Conservation (phyloP, 2,797 vertebrate species). For the Lutjanus campechanus region DNA sequence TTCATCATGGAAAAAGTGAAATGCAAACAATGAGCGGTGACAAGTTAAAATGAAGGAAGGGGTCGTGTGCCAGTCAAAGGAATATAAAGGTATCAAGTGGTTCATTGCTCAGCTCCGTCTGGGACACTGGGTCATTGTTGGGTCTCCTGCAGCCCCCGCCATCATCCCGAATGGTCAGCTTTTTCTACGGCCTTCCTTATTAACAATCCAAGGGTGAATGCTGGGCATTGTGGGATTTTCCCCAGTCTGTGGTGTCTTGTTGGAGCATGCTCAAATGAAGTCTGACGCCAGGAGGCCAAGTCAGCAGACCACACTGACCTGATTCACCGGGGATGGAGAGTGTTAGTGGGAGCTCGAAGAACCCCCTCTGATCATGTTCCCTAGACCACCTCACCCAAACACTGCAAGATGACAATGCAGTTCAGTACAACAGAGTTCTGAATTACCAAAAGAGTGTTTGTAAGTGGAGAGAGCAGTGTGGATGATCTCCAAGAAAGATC, state of each 20-base stretch:
- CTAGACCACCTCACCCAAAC: slow-evolving; percentile 53
- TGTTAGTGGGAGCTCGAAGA: slow-evolving; percentile 53
- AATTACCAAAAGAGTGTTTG: slow-evolving; percentile 7
- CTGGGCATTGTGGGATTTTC: slow-evolving; percentile 81
- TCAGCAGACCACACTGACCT: slow-evolving; percentile 81
- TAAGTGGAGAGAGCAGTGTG: slow-evolving; percentile 26
- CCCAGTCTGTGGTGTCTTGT: slow-evolving; percentile 75
- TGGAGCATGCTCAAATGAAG: slow-evolving; percentile 74
- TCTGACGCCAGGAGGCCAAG: slow-evolving; percentile 77
- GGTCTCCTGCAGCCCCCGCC: slow-evolving; percentile 48
- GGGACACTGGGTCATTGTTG: slow-evolving; percentile 75
- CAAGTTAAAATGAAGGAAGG: slow-evolving; percentile 10
- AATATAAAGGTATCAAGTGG: slow-evolving; percentile 50
- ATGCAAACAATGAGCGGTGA: slow-evolving; percentile 31
- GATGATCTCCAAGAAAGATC: slow-evolving; percentile 39
- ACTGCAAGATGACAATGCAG: slow-evolving; percentile 42
- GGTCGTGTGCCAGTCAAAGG: slow-evolving; percentile 32
- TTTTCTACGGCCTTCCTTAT: slow-evolving; percentile 65
- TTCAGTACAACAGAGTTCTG: slow-evolving; percentile 31
- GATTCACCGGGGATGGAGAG: slow-evolving; percentile 70
- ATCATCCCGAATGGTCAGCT: slow-evolving; percentile 64
- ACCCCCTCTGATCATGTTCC: slow-evolving; percentile 38
- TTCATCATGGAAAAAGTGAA: slow-evolving; percentile 25
- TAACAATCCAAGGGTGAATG: slow-evolving; percentile 80
- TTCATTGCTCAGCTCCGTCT: slow-evolving; percentile 31